Evolutionary conservation across 1,140 invertebrate genomes (phyloP).

Genomic region (Macrotrachela quadricornifera): DNA sequence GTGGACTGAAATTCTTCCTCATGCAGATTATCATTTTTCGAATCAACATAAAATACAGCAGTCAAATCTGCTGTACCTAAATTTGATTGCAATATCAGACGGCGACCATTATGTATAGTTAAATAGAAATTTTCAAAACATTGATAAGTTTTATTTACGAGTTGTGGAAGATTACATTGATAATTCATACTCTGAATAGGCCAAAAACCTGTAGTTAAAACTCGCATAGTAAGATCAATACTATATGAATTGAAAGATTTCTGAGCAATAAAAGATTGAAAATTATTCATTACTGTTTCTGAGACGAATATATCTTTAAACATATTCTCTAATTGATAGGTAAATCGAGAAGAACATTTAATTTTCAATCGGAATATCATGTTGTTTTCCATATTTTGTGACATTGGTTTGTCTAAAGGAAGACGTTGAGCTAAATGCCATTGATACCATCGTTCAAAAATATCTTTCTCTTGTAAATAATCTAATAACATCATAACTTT

Average conservation of each 20-base stretch:
- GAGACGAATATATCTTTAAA: conserved; percentile 99
- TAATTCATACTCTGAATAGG: conserved; percentile 63
- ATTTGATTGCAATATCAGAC: conserved; percentile 84
- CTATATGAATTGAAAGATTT: conserved; percentile 49
- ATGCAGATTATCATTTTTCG: neutral
- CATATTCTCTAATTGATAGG: conserved; percentile 97
- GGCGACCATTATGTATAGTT: conserved; percentile 86
- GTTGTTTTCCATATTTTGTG: conserved; percentile 96
- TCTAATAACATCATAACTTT: conserved; percentile 98
- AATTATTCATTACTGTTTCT: conserved; percentile 93
- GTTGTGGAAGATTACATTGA: conserved; percentile 76
- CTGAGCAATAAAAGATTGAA: conserved; percentile 54
- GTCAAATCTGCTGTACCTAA: conserved; percentile 87
- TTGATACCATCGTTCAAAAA: conserved; percentile 98
- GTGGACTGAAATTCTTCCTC: conserved; percentile 12
- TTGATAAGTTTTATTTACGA: conserved; percentile 74
- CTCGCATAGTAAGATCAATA: conserved; percentile 82
- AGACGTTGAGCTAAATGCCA: conserved; percentile 92
- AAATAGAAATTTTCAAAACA: conserved; percentile 89
- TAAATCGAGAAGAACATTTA: conserved; percentile 98
- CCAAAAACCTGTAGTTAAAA: conserved; percentile 96
- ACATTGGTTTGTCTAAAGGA: conserved; percentile 87
- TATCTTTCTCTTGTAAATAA: conserved; percentile 98
- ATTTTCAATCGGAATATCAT: conserved; percentile 99
- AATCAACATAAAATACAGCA: conserved; percentile 56